These are phyloP conservation scores for Zosterops pallidus DNA, from an alignment of 2,113 vertebrate genomes.

Conservation along the genomic window DNA sequence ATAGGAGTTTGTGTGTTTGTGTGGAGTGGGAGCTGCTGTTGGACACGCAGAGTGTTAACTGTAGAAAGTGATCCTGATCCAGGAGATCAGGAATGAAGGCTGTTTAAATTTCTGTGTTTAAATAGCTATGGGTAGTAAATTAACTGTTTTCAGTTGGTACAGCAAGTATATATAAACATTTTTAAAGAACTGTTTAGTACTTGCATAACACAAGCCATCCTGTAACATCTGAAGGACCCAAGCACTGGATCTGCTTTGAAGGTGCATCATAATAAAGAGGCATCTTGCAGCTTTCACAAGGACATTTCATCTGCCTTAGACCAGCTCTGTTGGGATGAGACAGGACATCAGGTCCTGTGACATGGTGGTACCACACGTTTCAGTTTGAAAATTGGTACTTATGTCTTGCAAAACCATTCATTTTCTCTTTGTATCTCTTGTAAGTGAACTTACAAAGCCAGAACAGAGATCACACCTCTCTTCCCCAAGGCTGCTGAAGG, in stretches of 20 bases:
- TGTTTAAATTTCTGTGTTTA: not conserved
- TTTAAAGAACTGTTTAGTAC: not conserved
- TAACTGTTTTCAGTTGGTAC: not conserved
- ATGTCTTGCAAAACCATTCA: not conserved
- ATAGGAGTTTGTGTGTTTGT: not conserved
- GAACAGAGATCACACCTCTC: not conserved
- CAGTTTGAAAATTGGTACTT: not conserved
- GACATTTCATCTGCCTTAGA: not conserved
- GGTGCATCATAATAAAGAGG: not conserved
- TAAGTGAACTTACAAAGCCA: not conserved
- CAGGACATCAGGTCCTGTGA: not conserved
- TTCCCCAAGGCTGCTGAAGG: not conserved
- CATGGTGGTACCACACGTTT: not conserved
- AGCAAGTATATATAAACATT: not conserved
- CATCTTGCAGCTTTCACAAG: not conserved
- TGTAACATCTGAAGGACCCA: not conserved
- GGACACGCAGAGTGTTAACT: not conserved
- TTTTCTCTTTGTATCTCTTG: not conserved
- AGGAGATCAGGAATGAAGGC: not conserved
- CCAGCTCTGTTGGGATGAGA: not conserved
- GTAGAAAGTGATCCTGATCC: not conserved
- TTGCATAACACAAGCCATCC: not conserved
- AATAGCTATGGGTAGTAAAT: not conserved
- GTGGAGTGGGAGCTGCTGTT: slow-evolving; percentile 7
- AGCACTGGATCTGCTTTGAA: not conserved